Evolutionary conservation across 2,888 invertebrate species (phyloP).

Genomic region (Aelia acuminata): DNA sequence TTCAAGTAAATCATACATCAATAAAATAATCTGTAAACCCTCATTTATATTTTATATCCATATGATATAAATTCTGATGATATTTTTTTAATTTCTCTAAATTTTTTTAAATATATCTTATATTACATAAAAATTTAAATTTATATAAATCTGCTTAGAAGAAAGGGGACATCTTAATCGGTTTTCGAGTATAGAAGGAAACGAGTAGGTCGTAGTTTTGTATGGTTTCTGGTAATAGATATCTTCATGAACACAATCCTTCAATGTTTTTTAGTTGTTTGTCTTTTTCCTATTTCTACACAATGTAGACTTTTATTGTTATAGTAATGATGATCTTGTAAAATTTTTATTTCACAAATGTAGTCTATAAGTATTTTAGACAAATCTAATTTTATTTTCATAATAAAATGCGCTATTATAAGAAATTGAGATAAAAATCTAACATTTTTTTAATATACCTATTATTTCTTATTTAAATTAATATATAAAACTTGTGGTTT

Average conservation of each 20-base stretch:
- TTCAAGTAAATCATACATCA: too few species aligned
- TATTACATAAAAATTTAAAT: conserved; percentile 41
- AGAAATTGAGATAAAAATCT: too few species aligned
- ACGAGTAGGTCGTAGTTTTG: conserved; percentile 30
- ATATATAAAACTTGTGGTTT: too few species aligned
- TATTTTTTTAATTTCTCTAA: neutral
- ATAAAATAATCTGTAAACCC: too few species aligned
- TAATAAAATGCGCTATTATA: too few species aligned
- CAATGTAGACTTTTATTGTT: too few species aligned
- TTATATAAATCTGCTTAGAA: neutral
- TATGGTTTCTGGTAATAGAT: conserved; percentile 13
- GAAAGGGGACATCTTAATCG: conserved; percentile 20
- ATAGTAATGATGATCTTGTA: neutral
- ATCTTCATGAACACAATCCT: neutral
- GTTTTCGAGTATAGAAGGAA: conserved; percentile 5
- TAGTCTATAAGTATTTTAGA: neutral
- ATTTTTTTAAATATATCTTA: conserved; percentile 11
- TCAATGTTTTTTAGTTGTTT: neutral
- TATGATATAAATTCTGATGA: neutral
- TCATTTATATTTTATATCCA: neutral
- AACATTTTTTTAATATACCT: neutral
- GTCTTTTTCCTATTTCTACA: neutral
- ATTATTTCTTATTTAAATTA: neutral
- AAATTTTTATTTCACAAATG: neutral
- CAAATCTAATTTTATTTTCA: too few species aligned